Evolutionary conservation across 2,113 vertebrate genomes (phyloP), one percentile per base, ranked within the genome.

Genomic region (Oophaga pumilio): DNA sequence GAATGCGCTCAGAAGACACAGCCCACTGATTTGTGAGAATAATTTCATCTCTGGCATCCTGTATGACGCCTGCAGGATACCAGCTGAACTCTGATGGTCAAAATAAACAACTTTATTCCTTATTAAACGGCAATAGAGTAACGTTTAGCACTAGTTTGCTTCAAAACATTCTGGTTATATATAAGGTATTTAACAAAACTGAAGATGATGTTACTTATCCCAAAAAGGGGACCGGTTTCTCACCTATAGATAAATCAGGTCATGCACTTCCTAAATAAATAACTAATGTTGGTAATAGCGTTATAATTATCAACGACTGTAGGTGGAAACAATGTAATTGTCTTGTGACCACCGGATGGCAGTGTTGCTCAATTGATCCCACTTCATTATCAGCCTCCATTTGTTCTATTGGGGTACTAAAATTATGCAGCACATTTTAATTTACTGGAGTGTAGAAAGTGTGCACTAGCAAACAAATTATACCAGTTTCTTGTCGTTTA

Each of bases 261-360:
- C 0, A 62, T 7, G 60, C 8, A 62, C 24, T 11, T 68, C 12
- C 12, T 68, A 26, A 66, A 66, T 68, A 26, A 68, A 1, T 5
- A 68, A 0, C 24, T 68, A 24, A 68, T 12, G 64, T 2, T 13
- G 64, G 10, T 64, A 24, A 68, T 26, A 26, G 64, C n/a, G 26
- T 26, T 68, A 22, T 74, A 74, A 74, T 74, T 22, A 28, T 20
- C 18, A 2, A 4, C 1, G 43, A 49, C 20, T 20, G 1, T 26
- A 71, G 14, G 10, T 28, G 9, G 18, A 71, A 69, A 49, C 33
- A 13, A 0, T 69, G 43, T 50, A 53, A 52, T 68, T 24, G 53
- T 8, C 7, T 20, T 10, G 66, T 56, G 20, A 26, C 80, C 95
- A 92, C 74, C 26, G 94, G 95, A 90, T 92, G 93, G 93, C 94